phyloP scores from a whole-genome alignment of 2,113 vertebrate species.

The Pyrgilauda ruficollis region DNA sequence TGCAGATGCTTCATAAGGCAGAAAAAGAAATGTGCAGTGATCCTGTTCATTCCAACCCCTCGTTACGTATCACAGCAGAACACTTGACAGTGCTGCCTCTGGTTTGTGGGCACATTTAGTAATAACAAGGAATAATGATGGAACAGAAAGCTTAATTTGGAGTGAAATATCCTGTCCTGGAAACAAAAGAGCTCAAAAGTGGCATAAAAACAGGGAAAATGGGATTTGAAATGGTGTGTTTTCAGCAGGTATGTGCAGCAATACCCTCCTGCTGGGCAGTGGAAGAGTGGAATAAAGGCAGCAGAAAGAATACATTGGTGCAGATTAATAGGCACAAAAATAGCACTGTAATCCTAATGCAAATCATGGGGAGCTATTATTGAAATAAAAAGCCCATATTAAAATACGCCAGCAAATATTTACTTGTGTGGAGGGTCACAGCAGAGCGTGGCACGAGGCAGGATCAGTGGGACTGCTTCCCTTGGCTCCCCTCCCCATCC shows the following conservation, averaged over 20 bases:
- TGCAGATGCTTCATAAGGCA: background rate
- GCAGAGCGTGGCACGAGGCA: background rate
- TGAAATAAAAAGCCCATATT: background rate
- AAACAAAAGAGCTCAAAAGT: background rate
- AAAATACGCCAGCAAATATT: background rate
- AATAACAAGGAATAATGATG: background rate
- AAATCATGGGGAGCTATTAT: background rate
- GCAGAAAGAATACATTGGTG: background rate
- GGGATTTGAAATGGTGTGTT: background rate
- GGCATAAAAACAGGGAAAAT: background rate
- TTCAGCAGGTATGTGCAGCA: background rate
- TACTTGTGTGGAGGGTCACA: background rate
- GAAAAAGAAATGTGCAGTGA: background rate
- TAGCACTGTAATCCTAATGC: background rate
- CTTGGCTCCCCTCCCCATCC: fast-evolving
- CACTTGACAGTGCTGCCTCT: background rate
- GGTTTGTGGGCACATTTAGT: background rate
- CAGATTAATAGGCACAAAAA: background rate
- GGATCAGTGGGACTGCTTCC: background rate
- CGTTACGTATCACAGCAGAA: background rate
- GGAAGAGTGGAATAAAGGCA: background rate
- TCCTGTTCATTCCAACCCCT: background rate
- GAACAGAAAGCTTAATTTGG: background rate
- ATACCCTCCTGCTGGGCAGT: background rate
- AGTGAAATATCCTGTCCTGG: background rate